Percentiles rank a stretch among this genome's conserved stretches.
phyloP scores from a whole-genome alignment of 2,797 vertebrate species.

The Rhabdophis nuchalis region DNA sequence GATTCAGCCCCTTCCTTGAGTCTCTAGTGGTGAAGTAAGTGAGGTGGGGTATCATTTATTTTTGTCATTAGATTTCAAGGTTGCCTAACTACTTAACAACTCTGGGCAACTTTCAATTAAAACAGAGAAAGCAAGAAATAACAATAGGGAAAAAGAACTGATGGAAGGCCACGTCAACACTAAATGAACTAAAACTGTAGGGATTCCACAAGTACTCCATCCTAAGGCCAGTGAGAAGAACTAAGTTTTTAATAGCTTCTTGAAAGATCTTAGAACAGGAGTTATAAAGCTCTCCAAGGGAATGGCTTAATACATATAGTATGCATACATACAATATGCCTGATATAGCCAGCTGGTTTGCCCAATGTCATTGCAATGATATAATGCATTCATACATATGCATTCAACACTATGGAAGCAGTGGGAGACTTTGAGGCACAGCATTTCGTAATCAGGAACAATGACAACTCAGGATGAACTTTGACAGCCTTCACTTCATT shows the following conservation, averaged over 20 bases:
- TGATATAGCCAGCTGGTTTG: background rate
- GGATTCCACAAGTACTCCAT: background rate
- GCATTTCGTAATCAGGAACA: background rate
- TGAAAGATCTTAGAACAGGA: background rate
- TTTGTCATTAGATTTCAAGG: background rate
- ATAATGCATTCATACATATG: background rate
- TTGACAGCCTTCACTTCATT: background rate
- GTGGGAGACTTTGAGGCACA: background rate
- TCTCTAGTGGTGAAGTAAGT: background rate
- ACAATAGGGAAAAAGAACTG: background rate
- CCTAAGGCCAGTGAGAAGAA: background rate
- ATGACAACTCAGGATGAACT: background rate
- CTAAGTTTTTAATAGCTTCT: background rate
- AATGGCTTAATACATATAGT: background rate
- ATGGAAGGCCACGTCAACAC: background rate
- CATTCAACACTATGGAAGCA: background rate
- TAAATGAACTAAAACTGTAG: background rate
- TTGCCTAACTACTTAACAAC: background rate
- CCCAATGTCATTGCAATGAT: background rate
- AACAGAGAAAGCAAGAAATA: background rate
- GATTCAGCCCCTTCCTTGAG: background rate
- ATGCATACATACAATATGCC: background rate
- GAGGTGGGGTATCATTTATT: background rate
- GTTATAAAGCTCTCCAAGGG: background rate
- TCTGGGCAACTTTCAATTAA: background rate